These are phyloP conservation scores for Tenthredo amoena DNA, from an alignment of 2,888 invertebrate genomes.

Conservation along the genomic window DNA sequence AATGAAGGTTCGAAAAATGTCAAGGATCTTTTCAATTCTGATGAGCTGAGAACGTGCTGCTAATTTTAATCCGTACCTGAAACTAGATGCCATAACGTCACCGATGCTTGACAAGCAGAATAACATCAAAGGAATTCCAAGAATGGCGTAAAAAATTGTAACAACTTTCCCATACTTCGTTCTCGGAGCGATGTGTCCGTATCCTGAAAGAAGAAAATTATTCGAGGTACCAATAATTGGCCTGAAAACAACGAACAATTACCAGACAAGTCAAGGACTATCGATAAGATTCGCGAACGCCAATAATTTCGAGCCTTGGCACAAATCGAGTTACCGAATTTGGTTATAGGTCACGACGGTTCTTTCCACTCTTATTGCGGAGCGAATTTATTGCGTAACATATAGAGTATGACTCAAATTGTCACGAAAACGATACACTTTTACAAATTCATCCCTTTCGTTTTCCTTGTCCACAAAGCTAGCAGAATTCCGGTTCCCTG, in stretches of 20 bases:
- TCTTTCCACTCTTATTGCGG: neutral
- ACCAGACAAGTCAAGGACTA: conserved; percentile 1
- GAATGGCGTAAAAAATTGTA: conserved; percentile 97
- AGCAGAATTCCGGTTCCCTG: neutral
- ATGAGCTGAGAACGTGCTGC: neutral
- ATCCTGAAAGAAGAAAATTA: conserved; percentile 82
- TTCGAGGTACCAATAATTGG: neutral
- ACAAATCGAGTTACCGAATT: conserved; percentile 41
- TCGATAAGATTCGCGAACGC: conserved; percentile 26
- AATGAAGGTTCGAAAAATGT: neutral
- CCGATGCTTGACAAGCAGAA: conserved; percentile 96
- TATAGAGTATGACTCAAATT: neutral
- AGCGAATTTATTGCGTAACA: conserved; percentile 14
- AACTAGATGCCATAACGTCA: conserved; percentile 95
- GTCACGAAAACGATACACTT: neutral
- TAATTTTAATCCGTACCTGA: conserved; percentile 80
- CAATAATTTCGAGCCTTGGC: conserved; percentile 48
- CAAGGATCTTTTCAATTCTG: neutral
- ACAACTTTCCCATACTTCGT: conserved; percentile 96
- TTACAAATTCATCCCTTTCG: neutral
- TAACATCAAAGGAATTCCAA: conserved; percentile 97
- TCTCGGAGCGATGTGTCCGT: conserved; percentile 97
- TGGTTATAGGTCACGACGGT: conserved; percentile 13
- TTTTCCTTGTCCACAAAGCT: neutral
- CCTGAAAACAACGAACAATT: neutral